phyloP scores from a whole-genome alignment of 2,797 vertebrate species.

The Cephalopachus bancanus region DNA sequence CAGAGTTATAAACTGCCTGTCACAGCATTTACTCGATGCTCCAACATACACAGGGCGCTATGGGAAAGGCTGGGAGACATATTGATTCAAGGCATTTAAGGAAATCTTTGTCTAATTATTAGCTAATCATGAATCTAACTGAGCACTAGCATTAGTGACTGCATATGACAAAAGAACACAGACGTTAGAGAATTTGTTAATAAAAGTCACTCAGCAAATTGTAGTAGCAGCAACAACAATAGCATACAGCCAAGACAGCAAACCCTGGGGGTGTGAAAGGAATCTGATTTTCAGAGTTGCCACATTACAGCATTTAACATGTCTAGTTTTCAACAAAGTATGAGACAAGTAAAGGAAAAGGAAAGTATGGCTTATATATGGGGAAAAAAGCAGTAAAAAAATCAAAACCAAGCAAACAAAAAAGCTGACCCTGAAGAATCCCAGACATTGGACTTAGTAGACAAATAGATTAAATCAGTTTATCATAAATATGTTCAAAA shows the following conservation, averaged over 20 bases:
- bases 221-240: background rate
- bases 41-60: background rate
- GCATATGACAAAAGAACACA: background rate
- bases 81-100: no score
- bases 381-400: no score
- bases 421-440: background rate
- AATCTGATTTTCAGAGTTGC: background rate
- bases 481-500: background rate
- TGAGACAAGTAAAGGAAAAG: background rate
- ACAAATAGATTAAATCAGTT: background rate
- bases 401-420: background rate
- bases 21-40: background rate
- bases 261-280: background rate
- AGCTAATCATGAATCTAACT: background rate
- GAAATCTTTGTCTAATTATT: no score
- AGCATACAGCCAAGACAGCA: background rate
- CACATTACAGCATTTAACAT: background rate
- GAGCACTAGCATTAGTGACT: background rate
- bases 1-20: no score
- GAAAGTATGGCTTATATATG: background rate
- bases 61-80: background rate
- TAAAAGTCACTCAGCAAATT: conserved; percentile 22
- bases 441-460: background rate
- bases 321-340: background rate
- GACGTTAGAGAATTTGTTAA: background rate